These are phyloP conservation scores for Callospermophilus lateralis DNA, from an alignment of 2,113 vertebrate species.

Conservation along the genomic window DNA sequence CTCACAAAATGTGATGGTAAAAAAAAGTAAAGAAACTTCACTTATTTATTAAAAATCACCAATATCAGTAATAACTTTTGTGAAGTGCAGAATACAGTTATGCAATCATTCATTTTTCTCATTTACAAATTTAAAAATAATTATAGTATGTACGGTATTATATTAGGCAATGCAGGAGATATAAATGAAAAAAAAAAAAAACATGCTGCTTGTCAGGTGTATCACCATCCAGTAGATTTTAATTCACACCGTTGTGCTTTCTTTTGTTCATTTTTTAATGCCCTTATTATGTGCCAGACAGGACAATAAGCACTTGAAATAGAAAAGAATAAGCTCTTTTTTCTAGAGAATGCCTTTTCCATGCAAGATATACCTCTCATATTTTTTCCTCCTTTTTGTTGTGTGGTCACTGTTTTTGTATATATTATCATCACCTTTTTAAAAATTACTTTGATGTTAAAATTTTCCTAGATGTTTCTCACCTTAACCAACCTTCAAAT, in stretches of 20 bases:
- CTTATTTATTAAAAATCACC: not conserved
- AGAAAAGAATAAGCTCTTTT: not conserved
- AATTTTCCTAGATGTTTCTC: not conserved
- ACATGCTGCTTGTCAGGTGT: not conserved
- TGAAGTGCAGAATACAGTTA: not conserved
- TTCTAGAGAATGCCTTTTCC: not conserved
- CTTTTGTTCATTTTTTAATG: not conserved
- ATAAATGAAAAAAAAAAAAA: not conserved
- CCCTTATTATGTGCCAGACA: not conserved
- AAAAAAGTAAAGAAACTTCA: not conserved
- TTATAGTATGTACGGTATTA: not conserved
- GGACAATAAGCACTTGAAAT: not conserved
- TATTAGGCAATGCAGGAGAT: not conserved
- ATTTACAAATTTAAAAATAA: slow-evolving; percentile 1
- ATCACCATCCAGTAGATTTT: not conserved
- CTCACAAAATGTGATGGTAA: not conserved
- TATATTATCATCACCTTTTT: not conserved
- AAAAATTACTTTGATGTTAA: not conserved
- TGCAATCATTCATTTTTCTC: not conserved
- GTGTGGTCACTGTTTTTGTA: not conserved
- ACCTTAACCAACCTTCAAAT: not conserved
- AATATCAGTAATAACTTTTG: not conserved
- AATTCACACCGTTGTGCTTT: not conserved
- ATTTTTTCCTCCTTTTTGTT: not conserved
- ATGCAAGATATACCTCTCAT: not conserved